Base-by-base conservation (phyloP, 2,797 vertebrate genomes). In the Choloepus didactylus region DNA sequence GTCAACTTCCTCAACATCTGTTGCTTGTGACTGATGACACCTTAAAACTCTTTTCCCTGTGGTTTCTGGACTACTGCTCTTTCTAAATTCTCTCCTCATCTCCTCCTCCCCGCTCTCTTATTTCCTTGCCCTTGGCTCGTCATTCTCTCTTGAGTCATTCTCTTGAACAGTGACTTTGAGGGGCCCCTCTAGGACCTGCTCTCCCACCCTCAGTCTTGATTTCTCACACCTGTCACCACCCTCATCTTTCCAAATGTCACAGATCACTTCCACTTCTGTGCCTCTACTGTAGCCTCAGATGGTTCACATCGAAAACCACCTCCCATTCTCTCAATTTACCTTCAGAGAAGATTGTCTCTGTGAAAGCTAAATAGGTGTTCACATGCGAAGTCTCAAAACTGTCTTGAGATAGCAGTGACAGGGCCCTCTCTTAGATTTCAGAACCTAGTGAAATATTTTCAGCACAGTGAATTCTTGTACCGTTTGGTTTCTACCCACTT, bases 1-100 rank as follows among this genome's bases (percentile, higher is more conserved):
- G 0, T 3, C 5, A 0, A 51, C 31, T n/a, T 49, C 14, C 16
- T 35, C 15, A 0, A 0, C 19, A 5, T 12, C 38, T 60, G n/a
- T 9, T 49, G 51, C 35, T 14, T 9, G 64, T 9, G 73, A 5
- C 9, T 14, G 35, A 15, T 7, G 14, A 29, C 29, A n/a, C 59
- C 73, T 49, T 44, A 23, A 11, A 15, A 4, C 79, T 49, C 12
- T 15, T 23, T 19, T n/a, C 23, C 29, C 1, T 0, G 1, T 9
- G 21, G 6, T 35, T 44, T 35, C 56, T 35, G 9, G 49, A 23
- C n/a, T 10, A 0, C 21, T 70, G 2, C 6, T 54, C 76, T 72
- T 49, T 69, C 49, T n/a, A 1, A 38, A 29, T 11, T 66, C n/a
- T 31, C 35, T 69, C 70, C 12, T 2, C 6, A 2, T 27, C 59